phyloP scores from a whole-genome alignment of 2,888 invertebrate species.

The Cylloceria caligata region DNA sequence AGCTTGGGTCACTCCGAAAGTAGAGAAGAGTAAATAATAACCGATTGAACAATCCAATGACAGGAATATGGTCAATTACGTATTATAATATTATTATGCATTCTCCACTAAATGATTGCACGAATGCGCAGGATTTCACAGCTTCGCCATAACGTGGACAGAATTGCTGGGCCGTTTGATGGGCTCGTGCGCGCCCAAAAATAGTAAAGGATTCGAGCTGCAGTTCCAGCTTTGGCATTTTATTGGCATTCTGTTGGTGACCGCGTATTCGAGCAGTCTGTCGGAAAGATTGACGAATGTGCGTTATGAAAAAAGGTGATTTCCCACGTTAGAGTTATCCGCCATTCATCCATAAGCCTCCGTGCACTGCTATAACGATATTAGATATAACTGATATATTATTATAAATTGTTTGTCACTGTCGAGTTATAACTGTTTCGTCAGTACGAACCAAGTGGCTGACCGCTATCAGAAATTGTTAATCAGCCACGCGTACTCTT shows the following conservation, averaged over 20 bases:
- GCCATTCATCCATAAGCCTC: no score
- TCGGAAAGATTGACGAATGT: slow-evolving; percentile 77
- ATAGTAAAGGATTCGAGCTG: slow-evolving; percentile 69
- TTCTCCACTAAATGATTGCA: background rate
- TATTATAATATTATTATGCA: background rate
- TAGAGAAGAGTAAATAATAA: slow-evolving; percentile 73
- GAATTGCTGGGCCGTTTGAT: slow-evolving; percentile 77
- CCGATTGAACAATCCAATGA: background rate
- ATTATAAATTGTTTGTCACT: no score
- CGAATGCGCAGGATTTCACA: slow-evolving; percentile 73
- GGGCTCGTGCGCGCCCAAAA: slow-evolving; percentile 73
- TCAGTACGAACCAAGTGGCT: no score
- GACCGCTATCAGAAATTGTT: no score
- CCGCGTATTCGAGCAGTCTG: slow-evolving; percentile 79
- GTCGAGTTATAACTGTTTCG: no score
- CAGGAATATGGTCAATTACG: background rate
- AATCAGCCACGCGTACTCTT: no score
- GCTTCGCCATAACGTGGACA: slow-evolving; percentile 71
- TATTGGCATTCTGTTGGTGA: slow-evolving; percentile 77
- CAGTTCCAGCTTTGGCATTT: slow-evolving; percentile 79
- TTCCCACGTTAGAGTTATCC: no score
- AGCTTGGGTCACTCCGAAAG: slow-evolving; percentile 73
- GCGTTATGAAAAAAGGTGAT: slow-evolving; percentile 78
- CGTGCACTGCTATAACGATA: no score
- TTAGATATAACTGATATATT: no score